Conservation (phyloP, 1,140 invertebrate genomes). For the Penaeus japonicus region DNA sequence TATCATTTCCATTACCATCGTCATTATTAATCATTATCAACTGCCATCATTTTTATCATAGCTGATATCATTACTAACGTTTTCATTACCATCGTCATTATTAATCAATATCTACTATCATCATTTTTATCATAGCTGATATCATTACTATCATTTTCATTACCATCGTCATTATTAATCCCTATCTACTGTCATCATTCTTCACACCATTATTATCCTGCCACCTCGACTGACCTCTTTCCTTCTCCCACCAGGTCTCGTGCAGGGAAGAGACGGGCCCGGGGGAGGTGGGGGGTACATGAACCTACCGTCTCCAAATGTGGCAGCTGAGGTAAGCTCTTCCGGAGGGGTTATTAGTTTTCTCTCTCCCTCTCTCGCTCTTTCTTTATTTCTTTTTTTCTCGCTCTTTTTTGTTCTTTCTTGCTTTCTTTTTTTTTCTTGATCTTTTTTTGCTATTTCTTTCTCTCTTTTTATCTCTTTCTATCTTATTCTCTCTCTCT, state of each 20-base stretch:
- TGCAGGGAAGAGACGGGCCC: conserved; percentile 64
- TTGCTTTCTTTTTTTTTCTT: too few species aligned
- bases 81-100: too few species aligned
- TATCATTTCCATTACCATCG: too few species aligned
- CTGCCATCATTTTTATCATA: too few species aligned
- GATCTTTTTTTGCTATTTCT: too few species aligned
- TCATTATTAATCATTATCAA: too few species aligned
- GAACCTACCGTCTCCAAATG: conserved; percentile 66
- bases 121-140: not conserved
- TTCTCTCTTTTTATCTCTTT: not conserved
- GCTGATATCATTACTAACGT: too few species aligned
- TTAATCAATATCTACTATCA: too few species aligned
- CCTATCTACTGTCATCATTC: not conserved
- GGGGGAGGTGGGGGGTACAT: conserved; percentile 63
- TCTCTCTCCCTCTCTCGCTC: not conserved
- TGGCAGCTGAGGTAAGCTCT: conserved; percentile 64
- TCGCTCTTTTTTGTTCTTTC: too few species aligned
- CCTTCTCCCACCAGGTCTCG: conserved; percentile 60
- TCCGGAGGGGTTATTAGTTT: not conserved
- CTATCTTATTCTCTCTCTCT: not conserved
- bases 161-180: not conserved
- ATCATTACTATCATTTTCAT: not conserved
- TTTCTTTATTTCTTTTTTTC: too few species aligned
- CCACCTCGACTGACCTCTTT: not conserved
- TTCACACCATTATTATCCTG: not conserved